phyloP scores from a whole-genome alignment of 2,113 vertebrate genomes.

The Oncorhynchus masou region DNA sequence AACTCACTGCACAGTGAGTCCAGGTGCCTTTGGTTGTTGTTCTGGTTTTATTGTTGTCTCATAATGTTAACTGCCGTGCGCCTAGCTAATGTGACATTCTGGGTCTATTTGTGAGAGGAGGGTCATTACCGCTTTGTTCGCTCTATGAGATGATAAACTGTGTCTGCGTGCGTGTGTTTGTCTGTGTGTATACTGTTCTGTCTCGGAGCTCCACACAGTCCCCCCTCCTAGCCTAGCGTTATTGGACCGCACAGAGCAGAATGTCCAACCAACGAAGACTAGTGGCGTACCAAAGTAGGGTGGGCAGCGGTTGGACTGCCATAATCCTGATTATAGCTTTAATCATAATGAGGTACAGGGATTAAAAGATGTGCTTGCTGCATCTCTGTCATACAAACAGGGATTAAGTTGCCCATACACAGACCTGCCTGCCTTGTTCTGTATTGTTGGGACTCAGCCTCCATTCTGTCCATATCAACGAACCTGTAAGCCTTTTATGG shows the following conservation, averaged over 20 bases:
- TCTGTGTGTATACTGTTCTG: background rate
- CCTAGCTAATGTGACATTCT: background rate
- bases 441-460: constrained; percentile 67
- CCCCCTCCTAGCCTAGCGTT: constrained; percentile 38
- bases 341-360: constrained; percentile 59
- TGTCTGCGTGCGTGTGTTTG: background rate
- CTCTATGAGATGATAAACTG: background rate
- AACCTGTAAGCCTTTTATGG: constrained; percentile 55
- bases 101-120: background rate
- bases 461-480: constrained; percentile 64
- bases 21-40: background rate
- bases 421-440: constrained; percentile 31
- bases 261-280: no score
- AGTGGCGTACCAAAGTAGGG: background rate
- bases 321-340: constrained; percentile 52
- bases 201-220: background rate
- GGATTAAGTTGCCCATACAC: constrained; percentile 63
- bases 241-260: constrained; percentile 15
- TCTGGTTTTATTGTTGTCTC: background rate
- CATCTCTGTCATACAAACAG: constrained; percentile 56
- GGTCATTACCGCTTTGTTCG: background rate
- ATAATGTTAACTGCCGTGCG: background rate
- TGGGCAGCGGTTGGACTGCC: constrained; percentile 24
- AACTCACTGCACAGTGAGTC: background rate
- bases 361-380: constrained; percentile 52